A percentile compares a stretch with the other conserved stretches of the same genome.
These are phyloP conservation scores for Drosophila baimaii DNA, from an alignment of 1,140 invertebrate genomes.

Conservation along the genomic window DNA sequence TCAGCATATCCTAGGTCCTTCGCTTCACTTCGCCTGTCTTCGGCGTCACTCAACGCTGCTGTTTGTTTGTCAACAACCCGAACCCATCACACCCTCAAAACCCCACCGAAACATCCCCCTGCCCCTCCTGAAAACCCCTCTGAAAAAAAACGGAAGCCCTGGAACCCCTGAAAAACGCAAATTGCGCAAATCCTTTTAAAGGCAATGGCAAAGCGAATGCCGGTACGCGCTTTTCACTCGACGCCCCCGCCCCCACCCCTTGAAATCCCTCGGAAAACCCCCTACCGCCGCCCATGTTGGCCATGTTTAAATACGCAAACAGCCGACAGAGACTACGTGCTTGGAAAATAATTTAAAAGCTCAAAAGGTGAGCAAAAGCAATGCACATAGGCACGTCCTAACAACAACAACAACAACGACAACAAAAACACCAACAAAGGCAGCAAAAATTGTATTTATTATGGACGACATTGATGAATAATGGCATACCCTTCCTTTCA, in stretches of 20 bases:
- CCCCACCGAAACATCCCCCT: slow-evolving; percentile 15
- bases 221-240: slow-evolving; percentile 58
- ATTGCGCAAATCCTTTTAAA: slow-evolving; percentile 81
- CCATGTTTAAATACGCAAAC: slow-evolving; percentile 83
- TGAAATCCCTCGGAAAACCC: slow-evolving; percentile 1
- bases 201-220: slow-evolving; percentile 60
- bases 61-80: slow-evolving; percentile 79
- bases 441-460: slow-evolving; percentile 42
- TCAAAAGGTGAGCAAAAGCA: slow-evolving; percentile 83
- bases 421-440: slow-evolving; percentile 27
- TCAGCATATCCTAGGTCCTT: slow-evolving; percentile 60
- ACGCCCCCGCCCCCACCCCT: slow-evolving; percentile 11
- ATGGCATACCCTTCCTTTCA: slow-evolving; percentile 33
- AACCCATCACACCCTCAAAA: slow-evolving; percentile 34
- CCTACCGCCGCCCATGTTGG: slow-evolving; percentile 3
- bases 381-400: slow-evolving; percentile 79
- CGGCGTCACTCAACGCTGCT: slow-evolving; percentile 74
- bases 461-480: slow-evolving; percentile 27
- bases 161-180: slow-evolving; percentile 53
- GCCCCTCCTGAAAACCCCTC: background rate
- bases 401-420: slow-evolving; percentile 33
- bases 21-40: slow-evolving; percentile 62
- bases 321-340: slow-evolving; percentile 80
- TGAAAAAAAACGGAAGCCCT: slow-evolving; percentile 18
- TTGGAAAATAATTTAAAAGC: slow-evolving; percentile 84